These are phyloP conservation scores for Apantesis nais DNA, from an alignment of 2,888 invertebrate genomes.

Conservation along the genomic window DNA sequence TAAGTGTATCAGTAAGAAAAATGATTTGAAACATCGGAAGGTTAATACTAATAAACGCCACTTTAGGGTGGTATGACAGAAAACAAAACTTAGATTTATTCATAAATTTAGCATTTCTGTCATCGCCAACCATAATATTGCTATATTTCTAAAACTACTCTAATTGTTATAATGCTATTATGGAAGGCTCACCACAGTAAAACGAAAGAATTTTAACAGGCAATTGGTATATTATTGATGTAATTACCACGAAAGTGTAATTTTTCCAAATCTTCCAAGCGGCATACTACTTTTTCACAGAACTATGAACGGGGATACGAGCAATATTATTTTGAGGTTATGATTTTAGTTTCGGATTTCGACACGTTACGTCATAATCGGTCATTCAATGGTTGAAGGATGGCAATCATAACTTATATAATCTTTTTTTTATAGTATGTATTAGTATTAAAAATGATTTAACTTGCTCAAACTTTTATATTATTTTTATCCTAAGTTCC, in stretches of 20 bases:
- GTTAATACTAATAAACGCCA: background rate
- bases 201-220: conserved; percentile 42
- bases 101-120: background rate
- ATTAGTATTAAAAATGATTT: no score
- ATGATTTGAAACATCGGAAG: background rate
- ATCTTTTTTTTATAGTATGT: background rate
- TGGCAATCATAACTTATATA: conserved; percentile 39
- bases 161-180: conserved; percentile 1
- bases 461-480: no score
- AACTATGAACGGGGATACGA: conserved; percentile 41
- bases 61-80: background rate
- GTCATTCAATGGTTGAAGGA: no score
- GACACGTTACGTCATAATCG: conserved; percentile 59
- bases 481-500: no score
- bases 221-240: conserved; percentile 55
- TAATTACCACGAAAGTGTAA: conserved; percentile 83
- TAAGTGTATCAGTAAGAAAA: background rate
- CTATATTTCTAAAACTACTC: background rate
- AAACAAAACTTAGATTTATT: background rate
- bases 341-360: conserved; percentile 50
- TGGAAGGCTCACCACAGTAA: conserved; percentile 57
- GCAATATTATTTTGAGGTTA: conserved; percentile 61
- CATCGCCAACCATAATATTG: background rate
- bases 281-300: conserved; percentile 77
- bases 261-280: conserved; percentile 84